Conservation (phyloP, 2,888 invertebrate species). For the Acronicta alni region DNA sequence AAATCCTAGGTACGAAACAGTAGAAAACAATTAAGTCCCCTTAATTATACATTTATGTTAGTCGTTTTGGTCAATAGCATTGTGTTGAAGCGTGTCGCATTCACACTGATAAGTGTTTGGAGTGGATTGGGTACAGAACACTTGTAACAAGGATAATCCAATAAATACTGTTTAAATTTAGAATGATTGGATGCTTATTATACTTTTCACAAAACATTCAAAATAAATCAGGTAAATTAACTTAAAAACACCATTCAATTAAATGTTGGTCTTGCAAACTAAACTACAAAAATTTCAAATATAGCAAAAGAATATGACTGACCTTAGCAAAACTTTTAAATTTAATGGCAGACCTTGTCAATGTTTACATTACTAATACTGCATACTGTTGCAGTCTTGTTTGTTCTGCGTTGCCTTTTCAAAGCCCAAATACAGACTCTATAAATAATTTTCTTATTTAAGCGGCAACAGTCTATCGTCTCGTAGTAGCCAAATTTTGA, state of each 20-base stretch:
- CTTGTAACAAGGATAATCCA: slow-evolving; percentile 39
- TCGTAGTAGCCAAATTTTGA: slow-evolving; percentile 77
- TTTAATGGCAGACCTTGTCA: slow-evolving; percentile 50
- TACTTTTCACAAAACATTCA: slow-evolving; percentile 31
- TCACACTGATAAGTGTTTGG: slow-evolving; percentile 62
- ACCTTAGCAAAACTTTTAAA: slow-evolving; percentile 61
- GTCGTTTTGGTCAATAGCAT: slow-evolving; percentile 61
- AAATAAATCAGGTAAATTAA: slow-evolving; percentile 16
- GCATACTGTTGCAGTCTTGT: slow-evolving; percentile 53
- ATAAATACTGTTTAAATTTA: slow-evolving; percentile 36
- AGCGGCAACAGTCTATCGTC: slow-evolving; percentile 83
- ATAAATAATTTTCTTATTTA: slow-evolving; percentile 69
- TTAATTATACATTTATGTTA: slow-evolving; percentile 52
- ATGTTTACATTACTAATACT: slow-evolving; percentile 31
- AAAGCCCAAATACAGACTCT: slow-evolving; percentile 80
- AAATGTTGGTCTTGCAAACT: slow-evolving; percentile 37
- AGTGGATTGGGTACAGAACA: slow-evolving; percentile 52
- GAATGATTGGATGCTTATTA: slow-evolving; percentile 38
- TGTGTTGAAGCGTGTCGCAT: slow-evolving; percentile 67
- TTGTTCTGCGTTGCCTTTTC: slow-evolving; percentile 48
- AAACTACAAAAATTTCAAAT: slow-evolving; percentile 47
- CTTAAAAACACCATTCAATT: slow-evolving; percentile 25
- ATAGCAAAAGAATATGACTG: slow-evolving; percentile 57
- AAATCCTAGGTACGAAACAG: not conserved
- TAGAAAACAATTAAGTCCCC: slow-evolving; percentile 29